These are phyloP conservation scores for Xestobium rufovillosum DNA, from an alignment of 2,888 invertebrate species.

Conservation along the genomic window DNA sequence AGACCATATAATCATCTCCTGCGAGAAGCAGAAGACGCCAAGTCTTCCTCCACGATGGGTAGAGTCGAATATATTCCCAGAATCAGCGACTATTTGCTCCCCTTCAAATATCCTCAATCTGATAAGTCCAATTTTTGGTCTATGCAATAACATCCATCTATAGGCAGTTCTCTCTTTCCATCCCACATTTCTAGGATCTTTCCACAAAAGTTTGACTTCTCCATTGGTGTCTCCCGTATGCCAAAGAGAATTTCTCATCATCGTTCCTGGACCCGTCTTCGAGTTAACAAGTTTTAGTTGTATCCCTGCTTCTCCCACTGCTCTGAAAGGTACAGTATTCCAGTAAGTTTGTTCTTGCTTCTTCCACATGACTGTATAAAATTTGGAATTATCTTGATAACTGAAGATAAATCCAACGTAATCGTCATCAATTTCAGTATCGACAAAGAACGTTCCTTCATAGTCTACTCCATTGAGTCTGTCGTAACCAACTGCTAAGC, in stretches of 20 bases:
- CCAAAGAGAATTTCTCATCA: constrained; percentile 88
- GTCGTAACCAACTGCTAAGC: constrained; percentile 85
- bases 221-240: constrained; percentile 85
- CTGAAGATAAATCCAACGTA: constrained; percentile 94
- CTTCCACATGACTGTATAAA: constrained; percentile 98
- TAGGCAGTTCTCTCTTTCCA: constrained; percentile 92
- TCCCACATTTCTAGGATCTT: constrained; percentile 84
- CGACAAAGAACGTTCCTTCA: constrained; percentile 90
- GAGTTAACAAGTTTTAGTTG: constrained; percentile 90
- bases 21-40: constrained; percentile 96
- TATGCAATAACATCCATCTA: constrained; percentile 86
- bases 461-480: constrained; percentile 96
- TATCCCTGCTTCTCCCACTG: constrained; percentile 90
- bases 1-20: constrained; percentile 97
- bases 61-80: constrained; percentile 84
- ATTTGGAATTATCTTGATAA: constrained; percentile 84
- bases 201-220: constrained; percentile 81
- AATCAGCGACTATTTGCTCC: constrained; percentile 75
- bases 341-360: constrained; percentile 91
- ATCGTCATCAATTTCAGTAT: constrained; percentile 88
- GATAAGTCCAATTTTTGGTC: constrained; percentile 87
- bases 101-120: constrained; percentile 85
- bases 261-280: constrained; percentile 84
- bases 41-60: constrained; percentile 89
- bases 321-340: constrained; percentile 84